A percentile compares a stretch with the other conserved stretches of the same genome.
phyloP scores from a whole-genome alignment of 2,888 invertebrate genomes.

The Germaria angustata region DNA sequence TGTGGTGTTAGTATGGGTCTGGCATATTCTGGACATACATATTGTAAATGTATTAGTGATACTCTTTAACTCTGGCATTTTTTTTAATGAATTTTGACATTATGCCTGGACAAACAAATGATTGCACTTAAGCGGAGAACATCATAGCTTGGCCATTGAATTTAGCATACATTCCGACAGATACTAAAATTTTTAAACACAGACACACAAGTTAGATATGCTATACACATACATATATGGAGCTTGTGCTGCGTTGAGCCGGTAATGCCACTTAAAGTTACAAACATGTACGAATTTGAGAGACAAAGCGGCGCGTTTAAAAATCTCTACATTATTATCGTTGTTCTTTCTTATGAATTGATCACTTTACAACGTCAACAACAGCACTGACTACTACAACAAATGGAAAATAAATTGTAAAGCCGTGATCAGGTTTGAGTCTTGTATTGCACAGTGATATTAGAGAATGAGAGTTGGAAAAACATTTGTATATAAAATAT shows the following conservation, averaged over 20 bases:
- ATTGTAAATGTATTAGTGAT: conserved; percentile 31
- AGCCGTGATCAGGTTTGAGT: neutral
- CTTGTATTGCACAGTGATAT: neutral
- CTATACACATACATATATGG: neutral
- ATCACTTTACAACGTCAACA: conserved; percentile 35
- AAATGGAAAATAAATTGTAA: conserved; percentile 6
- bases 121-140: conserved; percentile 72
- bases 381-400: neutral
- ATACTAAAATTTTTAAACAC: conserved; percentile 2
- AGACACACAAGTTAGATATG: neutral
- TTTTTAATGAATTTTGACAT: conserved; percentile 73
- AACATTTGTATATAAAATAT: too few relatives aligned
- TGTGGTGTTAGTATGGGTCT: conserved; percentile 41
- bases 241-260: neutral
- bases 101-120: conserved; percentile 73
- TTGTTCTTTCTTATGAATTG: conserved; percentile 39
- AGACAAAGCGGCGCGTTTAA: conserved; percentile 69
- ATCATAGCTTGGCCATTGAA: conserved; percentile 58
- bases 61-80: conserved; percentile 41
- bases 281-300: conserved; percentile 46
- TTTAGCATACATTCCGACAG: conserved; percentile 47
- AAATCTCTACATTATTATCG: conserved; percentile 28
- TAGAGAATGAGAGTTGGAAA: neutral
- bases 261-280: conserved; percentile 30
- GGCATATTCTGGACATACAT: neutral